Base-by-base conservation (phyloP, 2,113 vertebrate species). In the Heterocephalus glaber region DNA sequence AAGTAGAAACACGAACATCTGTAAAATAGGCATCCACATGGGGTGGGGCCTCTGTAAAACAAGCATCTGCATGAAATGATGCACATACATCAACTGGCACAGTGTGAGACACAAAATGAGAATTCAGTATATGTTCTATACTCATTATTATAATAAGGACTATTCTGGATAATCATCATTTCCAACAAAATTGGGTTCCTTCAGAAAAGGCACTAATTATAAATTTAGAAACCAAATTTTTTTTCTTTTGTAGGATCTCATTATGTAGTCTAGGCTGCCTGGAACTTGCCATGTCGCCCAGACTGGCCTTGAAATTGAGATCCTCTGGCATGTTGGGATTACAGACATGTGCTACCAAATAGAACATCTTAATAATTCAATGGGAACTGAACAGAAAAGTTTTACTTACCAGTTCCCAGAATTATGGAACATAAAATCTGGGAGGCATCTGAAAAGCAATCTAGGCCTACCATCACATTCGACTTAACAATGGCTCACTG, bases 131-230 rank as follows among this genome's bases (percentile, higher is more conserved):
- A 85, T 77, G 44, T 47, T 93, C 66, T 68, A 41, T 89, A 89
- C 28, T 61, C 7, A 20, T 91, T 95, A 89, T 80, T 86, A 93
- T 83, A 85, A 58, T 91, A 89, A 63, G 63, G 14, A 12, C 30
- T 85, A 2, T 87, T 94, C 80, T 89, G 61, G 8, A 54, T 72
- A 80, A 92, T 89, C 52, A 92, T 83, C 26, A 88, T 88, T 92
- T 92, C 38, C 33, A 88, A 79, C 44, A 49, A 61, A 14, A 96
- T 28, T 92, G 33, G 1, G 16, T 89, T 94, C 47, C 56, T 90
- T 96, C 83, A 58, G 22, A 77, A 94, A 97, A 90, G 33, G 41
- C 52, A 26, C 58, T 93, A 72, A 92, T 87, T 89, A 85, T n/a
- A 95, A 92, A 4, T 81, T 92, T 65, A 93, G 76, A 87, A 95